phyloP scores from a whole-genome alignment of 2,113 vertebrate genomes.

The Falco punctatus region DNA sequence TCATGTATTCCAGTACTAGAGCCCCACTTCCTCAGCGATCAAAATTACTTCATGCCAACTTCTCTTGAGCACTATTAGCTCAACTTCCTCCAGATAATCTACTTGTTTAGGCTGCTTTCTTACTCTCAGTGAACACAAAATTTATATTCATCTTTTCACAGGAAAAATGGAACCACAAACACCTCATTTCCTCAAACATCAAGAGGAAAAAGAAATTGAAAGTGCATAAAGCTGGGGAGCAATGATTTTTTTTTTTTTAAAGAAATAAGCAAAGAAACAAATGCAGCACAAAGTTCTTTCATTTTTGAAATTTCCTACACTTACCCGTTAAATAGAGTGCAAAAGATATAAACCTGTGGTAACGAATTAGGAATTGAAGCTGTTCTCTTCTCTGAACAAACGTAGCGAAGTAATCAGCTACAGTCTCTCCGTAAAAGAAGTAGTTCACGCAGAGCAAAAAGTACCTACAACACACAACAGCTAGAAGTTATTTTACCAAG shows the following conservation, averaged over 20 bases:
- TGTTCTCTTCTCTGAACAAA: conserved; percentile 95
- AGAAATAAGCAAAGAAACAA: neutral
- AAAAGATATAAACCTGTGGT: conserved; percentile 98
- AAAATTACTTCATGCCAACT: neutral
- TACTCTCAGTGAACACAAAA: neutral
- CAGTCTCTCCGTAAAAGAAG: conserved; percentile 98
- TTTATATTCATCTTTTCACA: neutral
- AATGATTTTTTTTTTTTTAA: neutral
- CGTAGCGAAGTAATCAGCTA: conserved; percentile 95
- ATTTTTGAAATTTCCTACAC: neutral
- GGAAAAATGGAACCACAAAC: neutral
- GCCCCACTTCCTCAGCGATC: neutral
- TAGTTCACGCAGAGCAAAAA: conserved; percentile 98
- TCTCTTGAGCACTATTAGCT: neutral
- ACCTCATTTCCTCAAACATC: neutral
- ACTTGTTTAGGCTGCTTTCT: neutral
- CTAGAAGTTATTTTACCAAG: neutral
- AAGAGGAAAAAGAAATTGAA: neutral
- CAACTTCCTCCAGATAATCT: neutral
- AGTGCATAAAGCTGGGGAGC: neutral
- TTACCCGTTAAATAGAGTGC: conserved; percentile 94
- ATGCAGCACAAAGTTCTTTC: neutral
- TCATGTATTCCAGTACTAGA: neutral
- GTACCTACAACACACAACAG: conserved; percentile 81
- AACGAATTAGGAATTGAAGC: conserved; percentile 95